These are phyloP conservation scores for Zosterops lateralis DNA, from an alignment of 2,113 vertebrate species.

Conservation along the genomic window DNA sequence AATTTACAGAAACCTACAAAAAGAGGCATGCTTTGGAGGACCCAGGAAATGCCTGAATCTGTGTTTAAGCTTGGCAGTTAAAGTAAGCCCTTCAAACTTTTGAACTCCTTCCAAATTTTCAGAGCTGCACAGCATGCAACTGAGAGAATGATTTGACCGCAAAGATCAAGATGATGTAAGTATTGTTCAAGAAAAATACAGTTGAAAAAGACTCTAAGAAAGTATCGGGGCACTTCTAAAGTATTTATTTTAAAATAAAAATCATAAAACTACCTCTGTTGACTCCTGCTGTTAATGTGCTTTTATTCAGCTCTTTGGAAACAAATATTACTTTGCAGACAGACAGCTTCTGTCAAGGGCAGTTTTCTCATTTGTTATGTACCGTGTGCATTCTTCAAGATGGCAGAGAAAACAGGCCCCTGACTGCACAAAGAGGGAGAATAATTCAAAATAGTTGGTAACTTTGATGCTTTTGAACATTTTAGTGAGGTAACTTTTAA, in stretches of 20 bases:
- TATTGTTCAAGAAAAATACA: conserved; percentile 59
- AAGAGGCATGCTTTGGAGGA: not conserved
- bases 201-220: conserved; percentile 46
- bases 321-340: conserved; percentile 35
- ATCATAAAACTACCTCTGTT: conserved; percentile 19
- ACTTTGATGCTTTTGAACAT: conserved; percentile 9
- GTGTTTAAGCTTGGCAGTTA: not conserved
- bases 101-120: conserved; percentile 39
- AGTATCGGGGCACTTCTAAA: conserved; percentile 32
- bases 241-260: conserved; percentile 46
- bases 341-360: not conserved
- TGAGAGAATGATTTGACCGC: conserved; percentile 28
- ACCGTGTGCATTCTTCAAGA: not conserved
- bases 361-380: not conserved
- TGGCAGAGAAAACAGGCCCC: not conserved
- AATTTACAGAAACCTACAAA: not conserved
- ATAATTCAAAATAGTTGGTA: not conserved
- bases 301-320: conserved; percentile 14
- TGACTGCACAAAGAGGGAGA: not conserved
- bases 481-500: conserved; percentile 18
- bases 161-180: conserved; percentile 49
- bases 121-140: conserved; percentile 45
- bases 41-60: not conserved
- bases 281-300: conserved; percentile 28
- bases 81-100: conserved; percentile 35